Percentiles rank a stretch among this genome's conserved stretches.
Evolutionary conservation across 2,888 invertebrate species (phyloP).

Genomic region (Tetragonisca angustula): DNA sequence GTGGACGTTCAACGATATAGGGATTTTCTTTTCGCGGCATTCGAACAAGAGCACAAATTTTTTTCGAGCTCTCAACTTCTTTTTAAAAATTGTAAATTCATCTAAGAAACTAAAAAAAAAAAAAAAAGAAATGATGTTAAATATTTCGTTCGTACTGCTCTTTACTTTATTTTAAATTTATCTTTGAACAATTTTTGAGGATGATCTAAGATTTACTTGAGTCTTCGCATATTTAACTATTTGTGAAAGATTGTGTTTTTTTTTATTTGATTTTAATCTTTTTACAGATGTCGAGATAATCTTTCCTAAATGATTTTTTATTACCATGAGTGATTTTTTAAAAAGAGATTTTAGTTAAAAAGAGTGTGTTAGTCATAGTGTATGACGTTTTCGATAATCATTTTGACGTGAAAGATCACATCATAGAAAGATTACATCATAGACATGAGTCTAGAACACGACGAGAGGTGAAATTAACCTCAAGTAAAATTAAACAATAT

Average conservation of each 20-base stretch:
- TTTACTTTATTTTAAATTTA: neutral
- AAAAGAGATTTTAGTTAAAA: neutral
- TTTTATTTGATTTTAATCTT: neutral
- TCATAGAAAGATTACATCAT: neutral
- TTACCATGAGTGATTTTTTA: neutral
- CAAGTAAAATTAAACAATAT: slow-evolving; percentile 2
- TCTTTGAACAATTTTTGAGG: neutral
- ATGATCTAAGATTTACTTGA: neutral
- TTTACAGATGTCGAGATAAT: neutral
- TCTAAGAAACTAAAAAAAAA: neutral
- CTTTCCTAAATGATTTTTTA: neutral
- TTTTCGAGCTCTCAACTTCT: neutral
- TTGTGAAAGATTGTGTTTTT: neutral
- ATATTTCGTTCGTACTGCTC: neutral
- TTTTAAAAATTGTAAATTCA: neutral
- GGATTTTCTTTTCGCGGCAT: slow-evolving; percentile 1
- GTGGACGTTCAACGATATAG: slow-evolving; percentile 5
- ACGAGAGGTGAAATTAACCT: slow-evolving; percentile 6
- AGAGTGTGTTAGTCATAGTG: neutral
- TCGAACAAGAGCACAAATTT: neutral
- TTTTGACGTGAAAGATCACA: neutral
- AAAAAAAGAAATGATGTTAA: too few relatives aligned
- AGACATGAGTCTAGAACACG: neutral
- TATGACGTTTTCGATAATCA: neutral
- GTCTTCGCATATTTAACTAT: neutral